Percentiles rank a stretch among this genome's conserved stretches.
Evolutionary conservation across 2,113 vertebrate species (phyloP).

Genomic region (Percopsis transmontana): DNA sequence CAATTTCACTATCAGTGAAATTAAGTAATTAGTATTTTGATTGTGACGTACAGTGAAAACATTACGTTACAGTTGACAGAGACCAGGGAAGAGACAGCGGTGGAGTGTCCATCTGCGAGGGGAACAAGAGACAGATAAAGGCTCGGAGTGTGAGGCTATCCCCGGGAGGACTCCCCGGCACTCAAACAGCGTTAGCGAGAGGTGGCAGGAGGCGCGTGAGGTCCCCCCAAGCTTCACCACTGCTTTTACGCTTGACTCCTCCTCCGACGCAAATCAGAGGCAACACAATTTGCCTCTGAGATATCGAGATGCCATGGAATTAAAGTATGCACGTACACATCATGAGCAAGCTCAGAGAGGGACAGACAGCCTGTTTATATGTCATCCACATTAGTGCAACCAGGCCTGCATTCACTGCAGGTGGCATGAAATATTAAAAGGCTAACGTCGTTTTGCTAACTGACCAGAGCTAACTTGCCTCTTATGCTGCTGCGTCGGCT

Average conservation of each 20-base stretch:
- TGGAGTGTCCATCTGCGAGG: constrained; percentile 64
- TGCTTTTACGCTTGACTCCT: constrained; percentile 86
- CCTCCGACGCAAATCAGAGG: constrained; percentile 85
- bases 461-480: constrained; percentile 74
- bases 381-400: constrained; percentile 83
- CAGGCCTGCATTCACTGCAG: constrained; percentile 78
- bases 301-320: constrained; percentile 86
- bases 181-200: constrained; percentile 62
- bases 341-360: constrained; percentile 79
- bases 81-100: constrained; percentile 52
- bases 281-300: constrained; percentile 89
- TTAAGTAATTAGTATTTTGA: constrained; percentile 50
- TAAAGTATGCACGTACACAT: constrained; percentile 82
- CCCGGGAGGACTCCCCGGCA: constrained; percentile 33
- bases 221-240: constrained; percentile 51
- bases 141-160: constrained; percentile 29
- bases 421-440: constrained; percentile 88
- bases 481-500: constrained; percentile 12
- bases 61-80: constrained; percentile 60
- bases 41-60: constrained; percentile 38
- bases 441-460: constrained; percentile 81
- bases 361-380: constrained; percentile 82
- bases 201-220: constrained; percentile 39
- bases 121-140: constrained; percentile 11
- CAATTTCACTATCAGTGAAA: constrained; percentile 6